Evolutionary conservation across 2,113 vertebrate species (phyloP), one percentile per base, ranked within the genome.

Genomic region (Alaudala cheleensis): DNA sequence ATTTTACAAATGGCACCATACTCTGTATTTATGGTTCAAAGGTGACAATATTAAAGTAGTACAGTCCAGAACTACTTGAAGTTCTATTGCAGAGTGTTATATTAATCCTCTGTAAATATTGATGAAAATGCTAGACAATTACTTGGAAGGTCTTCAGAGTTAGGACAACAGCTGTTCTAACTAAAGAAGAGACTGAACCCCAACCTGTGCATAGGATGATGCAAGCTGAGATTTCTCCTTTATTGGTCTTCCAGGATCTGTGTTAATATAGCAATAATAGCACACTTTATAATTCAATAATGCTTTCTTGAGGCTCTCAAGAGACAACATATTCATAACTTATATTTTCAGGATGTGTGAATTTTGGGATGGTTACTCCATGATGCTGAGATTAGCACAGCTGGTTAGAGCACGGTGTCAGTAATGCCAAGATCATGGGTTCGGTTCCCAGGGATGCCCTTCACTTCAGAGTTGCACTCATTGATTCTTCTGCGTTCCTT

Each of bases 361-460:
- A 51, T 70, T 39, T 37, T 44, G 54, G 39, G 42, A 6, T 81
- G 3, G 1, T 25, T 7, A 34, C 4, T 21, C 8, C 5, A 4
- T 11, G 31, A 14, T 10, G 19, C 51, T 57, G 71, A 31, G 51
- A 11, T 29, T 20, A 19, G 82, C 61, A 7, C 42, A n/a, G 34
- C 29, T 40, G 49, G 8, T 57, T 19, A 16, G 60, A 29, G 60
- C 60, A 10, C 1, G 1, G 34, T 40, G 42, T 65, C 13, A 20
- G 70, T 29, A 20, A 16, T 25, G 51, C 51, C 34, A 7, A 0
- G 50, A 12, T 40, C 50, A 4, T 16, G 51, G 29, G 34, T 66
- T 57, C 0, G 0, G 16, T 34, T 49, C 42, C n/a, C 1, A 0
- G 4, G 3, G 53, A 42, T 1, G 2, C 29, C 5, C 1, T 29